A percentile compares a stretch with the other conserved stretches of the same genome.
Evolutionary conservation across 2,113 vertebrate genomes (phyloP).

Genomic region (Chloebia gouldiae): DNA sequence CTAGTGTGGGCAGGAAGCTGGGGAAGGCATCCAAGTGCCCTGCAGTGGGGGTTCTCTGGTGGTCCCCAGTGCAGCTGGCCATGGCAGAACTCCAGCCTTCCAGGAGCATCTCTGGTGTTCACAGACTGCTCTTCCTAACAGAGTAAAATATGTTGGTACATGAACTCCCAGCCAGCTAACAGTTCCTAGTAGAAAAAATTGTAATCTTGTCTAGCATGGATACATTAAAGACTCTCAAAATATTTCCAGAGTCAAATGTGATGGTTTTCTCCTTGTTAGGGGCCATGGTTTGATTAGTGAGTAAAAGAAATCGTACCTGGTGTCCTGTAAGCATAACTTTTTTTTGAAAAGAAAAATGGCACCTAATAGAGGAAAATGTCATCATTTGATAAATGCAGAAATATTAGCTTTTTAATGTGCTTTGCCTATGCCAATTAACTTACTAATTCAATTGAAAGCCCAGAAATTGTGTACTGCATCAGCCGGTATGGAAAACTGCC

Average conservation of each 20-base stretch:
- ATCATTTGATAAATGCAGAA: neutral
- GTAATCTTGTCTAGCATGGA: neutral
- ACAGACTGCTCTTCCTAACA: neutral
- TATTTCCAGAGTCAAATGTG: neutral
- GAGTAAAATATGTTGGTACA: neutral
- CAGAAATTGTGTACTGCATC: neutral
- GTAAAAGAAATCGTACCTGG: neutral
- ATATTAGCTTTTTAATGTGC: neutral
- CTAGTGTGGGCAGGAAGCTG: neutral
- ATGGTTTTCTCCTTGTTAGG: neutral
- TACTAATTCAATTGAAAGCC: neutral
- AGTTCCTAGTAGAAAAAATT: neutral
- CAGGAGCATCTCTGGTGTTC: neutral
- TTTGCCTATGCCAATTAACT: neutral
- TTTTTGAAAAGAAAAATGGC: neutral
- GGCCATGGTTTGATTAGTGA: neutral
- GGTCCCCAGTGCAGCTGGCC: neutral
- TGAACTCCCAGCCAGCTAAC: neutral
- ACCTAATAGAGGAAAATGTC: neutral
- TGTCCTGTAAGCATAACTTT: neutral
- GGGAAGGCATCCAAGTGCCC: neutral
- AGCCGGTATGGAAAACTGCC: fast-evolving
- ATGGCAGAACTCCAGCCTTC: neutral
- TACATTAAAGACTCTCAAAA: neutral
- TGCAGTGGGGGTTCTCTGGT: neutral